These are phyloP conservation scores for Isoperla grammatica DNA, from an alignment of 2,888 invertebrate genomes.

Conservation along the genomic window DNA sequence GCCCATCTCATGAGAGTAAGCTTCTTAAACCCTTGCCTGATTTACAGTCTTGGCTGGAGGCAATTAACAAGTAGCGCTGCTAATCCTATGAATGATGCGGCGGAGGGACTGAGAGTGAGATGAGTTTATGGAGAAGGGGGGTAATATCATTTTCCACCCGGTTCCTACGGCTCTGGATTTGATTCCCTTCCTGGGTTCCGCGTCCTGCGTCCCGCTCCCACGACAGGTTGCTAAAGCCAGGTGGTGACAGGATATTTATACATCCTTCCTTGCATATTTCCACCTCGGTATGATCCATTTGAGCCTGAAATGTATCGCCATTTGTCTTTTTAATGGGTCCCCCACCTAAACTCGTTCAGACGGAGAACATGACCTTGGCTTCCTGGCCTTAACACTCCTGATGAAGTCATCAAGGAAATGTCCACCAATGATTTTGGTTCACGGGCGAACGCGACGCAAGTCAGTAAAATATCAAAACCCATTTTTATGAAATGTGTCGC, in stretches of 20 bases:
- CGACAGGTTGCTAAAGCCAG: slow-evolving; percentile 20
- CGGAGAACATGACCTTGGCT: background rate
- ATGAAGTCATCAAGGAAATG: background rate
- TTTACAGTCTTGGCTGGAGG: slow-evolving; percentile 34
- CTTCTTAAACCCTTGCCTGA: slow-evolving; percentile 29
- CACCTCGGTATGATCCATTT: slow-evolving; percentile 25
- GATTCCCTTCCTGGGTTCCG: slow-evolving; percentile 15
- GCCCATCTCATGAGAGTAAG: slow-evolving; percentile 26
- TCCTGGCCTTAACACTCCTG: background rate
- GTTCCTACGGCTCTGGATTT: slow-evolving; percentile 18
- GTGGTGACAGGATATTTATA: slow-evolving; percentile 27
- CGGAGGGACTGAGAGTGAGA: slow-evolving; percentile 24
- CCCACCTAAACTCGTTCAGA: no score
- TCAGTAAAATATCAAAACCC: no score
- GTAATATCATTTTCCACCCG: slow-evolving; percentile 27
- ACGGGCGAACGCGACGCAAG: no score
- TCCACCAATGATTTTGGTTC: no score
- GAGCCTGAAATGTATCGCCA: slow-evolving; percentile 29
- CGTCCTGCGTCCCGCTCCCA: background rate
- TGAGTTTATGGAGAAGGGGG: slow-evolving; percentile 16
- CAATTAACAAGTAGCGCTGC: slow-evolving; percentile 49
- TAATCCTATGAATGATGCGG: slow-evolving; percentile 49
- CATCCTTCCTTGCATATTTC: slow-evolving; percentile 26
- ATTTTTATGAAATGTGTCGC: no score
- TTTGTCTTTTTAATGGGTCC: slow-evolving; percentile 29